phyloP scores from a whole-genome alignment of 1,140 invertebrate genomes.

The Drosophila rhopaloa region DNA sequence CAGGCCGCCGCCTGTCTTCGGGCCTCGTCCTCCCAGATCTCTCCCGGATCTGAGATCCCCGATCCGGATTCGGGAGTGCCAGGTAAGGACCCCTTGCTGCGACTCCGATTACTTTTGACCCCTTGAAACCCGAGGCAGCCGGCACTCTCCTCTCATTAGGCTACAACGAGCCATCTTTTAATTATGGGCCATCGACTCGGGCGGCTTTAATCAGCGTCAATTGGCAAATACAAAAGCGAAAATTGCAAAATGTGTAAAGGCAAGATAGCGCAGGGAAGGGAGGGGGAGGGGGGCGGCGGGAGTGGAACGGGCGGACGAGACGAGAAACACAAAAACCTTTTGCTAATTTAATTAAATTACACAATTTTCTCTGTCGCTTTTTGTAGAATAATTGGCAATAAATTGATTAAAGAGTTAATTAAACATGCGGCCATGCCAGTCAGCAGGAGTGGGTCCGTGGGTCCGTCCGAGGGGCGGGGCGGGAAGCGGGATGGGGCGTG shows the following conservation, averaged over 20 bases:
- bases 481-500: neutral
- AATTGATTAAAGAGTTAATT: conserved; percentile 82
- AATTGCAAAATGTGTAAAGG: conserved; percentile 61
- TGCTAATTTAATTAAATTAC: conserved; percentile 81
- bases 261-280: neutral
- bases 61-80: neutral
- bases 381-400: conserved; percentile 80
- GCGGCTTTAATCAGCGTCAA: conserved; percentile 76
- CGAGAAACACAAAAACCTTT: conserved; percentile 75
- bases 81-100: neutral
- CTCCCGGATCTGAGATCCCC: neutral
- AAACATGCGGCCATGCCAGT: conserved; percentile 60
- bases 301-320: neutral
- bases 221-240: conserved; percentile 79
- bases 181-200: conserved; percentile 72
- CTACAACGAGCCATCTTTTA: conserved; percentile 60
- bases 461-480: neutral
- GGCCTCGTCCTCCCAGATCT: conserved; percentile 3
- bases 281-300: no score
- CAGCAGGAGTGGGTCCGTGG: neutral
- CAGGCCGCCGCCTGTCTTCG: no score
- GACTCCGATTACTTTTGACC: conserved; percentile 40
- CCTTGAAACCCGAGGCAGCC: neutral
- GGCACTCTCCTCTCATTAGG: conserved; percentile 49
- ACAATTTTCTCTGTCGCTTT: conserved; percentile 77